phyloP scores from a whole-genome alignment of 2,113 vertebrate genomes.

The Hiodon alosoides region DNA sequence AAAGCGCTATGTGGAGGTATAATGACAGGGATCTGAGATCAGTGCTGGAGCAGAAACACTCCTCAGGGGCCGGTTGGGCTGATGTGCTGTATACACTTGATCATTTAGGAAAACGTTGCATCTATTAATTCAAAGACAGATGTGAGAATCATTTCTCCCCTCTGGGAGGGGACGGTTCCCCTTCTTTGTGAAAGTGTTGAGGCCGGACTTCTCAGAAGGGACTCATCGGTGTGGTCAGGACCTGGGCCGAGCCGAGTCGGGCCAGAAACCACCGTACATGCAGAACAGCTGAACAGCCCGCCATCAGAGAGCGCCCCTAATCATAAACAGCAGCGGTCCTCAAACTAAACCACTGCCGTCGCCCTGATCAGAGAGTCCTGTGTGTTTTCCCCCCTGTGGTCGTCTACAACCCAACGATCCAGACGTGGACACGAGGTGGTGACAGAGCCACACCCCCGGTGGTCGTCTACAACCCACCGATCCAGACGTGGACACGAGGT shows the following conservation, averaged over 20 bases:
- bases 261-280: background rate
- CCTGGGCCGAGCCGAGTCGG: background rate
- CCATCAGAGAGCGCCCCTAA: conserved; percentile 4
- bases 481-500: no score
- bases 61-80: background rate
- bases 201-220: background rate
- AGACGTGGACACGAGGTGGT: background rate
- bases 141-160: background rate
- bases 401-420: background rate
- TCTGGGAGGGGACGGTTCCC: background rate
- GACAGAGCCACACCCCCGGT: no score
- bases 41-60: background rate
- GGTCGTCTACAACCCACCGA: no score
- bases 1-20: conserved; percentile 4
- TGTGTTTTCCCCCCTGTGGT: background rate
- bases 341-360: background rate
- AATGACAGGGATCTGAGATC: conserved; percentile 10
- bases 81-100: background rate
- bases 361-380: background rate
- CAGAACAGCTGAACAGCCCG: background rate
- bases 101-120: background rate
- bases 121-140: background rate
- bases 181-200: background rate
- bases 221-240: background rate
- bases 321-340: conserved; percentile 1